Evolutionary conservation across 2,113 vertebrate genomes (phyloP).

Genomic region (Perccottus glenii): DNA sequence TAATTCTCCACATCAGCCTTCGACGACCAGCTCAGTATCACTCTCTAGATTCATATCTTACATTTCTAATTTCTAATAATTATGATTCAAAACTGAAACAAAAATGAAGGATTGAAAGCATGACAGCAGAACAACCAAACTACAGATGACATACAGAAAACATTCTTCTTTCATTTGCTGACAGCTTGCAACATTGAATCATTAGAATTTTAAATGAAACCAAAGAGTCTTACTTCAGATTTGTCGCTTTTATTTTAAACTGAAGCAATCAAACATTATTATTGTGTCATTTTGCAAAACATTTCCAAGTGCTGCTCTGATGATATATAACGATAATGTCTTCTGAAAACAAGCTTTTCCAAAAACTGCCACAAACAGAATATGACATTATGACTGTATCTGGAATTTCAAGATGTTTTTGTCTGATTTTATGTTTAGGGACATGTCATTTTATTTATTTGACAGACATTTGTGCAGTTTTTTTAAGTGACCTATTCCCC

Average conservation of each 20-base stretch:
- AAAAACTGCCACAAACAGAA: background rate
- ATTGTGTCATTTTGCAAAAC: constrained; percentile 4
- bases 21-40: too few species aligned
- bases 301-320: constrained; percentile 6
- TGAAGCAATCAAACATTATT: background rate
- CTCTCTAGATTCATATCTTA: too few species aligned
- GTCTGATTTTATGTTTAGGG: background rate
- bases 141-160: too few species aligned
- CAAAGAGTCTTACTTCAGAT: background rate
- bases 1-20: too few species aligned
- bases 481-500: background rate
- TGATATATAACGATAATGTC: constrained; percentile 4
- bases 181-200: background rate
- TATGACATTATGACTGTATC: background rate
- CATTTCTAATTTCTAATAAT: too few species aligned
- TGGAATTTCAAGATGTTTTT: background rate
- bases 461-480: too few species aligned
- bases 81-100: too few species aligned
- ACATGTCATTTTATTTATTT: too few species aligned
- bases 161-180: too few species aligned
- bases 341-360: background rate
- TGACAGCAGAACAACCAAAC: too few species aligned
- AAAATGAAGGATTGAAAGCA: too few species aligned
- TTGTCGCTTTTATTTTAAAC: background rate
- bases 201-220: background rate